Evolutionary conservation across 2,888 invertebrate genomes (phyloP), one percentile per base, ranked within the genome.

Genomic region (Nysson spinosus): DNA sequence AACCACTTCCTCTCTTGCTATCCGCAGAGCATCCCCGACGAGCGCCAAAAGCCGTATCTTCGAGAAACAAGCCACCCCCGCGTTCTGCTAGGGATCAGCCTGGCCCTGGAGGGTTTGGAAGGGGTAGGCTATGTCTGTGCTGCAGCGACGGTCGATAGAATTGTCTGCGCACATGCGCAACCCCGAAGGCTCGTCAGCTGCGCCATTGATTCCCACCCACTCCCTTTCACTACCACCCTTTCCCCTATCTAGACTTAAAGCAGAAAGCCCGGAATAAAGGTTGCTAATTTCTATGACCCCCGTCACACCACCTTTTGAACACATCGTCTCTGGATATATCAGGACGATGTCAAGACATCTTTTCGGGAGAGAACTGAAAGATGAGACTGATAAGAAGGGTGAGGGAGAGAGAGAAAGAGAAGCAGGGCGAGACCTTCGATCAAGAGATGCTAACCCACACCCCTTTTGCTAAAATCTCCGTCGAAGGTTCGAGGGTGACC

Each of bases 121-220:
- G 83, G 82, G 83, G 85, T 80, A 84, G 83, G 66, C 79, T 75
- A 79, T 80, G 85, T 83, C 83, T 84, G 82, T 79, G 79, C 81
- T 81, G 82, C 84, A 83, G 78, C 78, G 60, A 66, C 85, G 86
- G 84, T 87, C 86, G 86, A 87, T 86, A 87, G 83, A 84, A 83
- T 84, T 78, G 86, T 86, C 86, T 87, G 85, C 82, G 85, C 85
- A 82, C 85, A 78, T 80, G 86, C 86, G 86, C 81, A 77, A 60
- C 75, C n/a, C n/a, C 56, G 68, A 65, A 72, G 46, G 47, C 79
- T 78, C 81, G 85, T 86, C 86, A 86, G 86, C 86, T 86, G 86
- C 86, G 85, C 81, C 85, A 86, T 85, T 82, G 86, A 86, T 86
- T 84, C 84, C 71, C 76, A 72, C 80, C 51, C 51, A 46, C 63